Base-by-base conservation (phyloP, 2,888 invertebrate species). In the Melipona bicolor region DNA sequence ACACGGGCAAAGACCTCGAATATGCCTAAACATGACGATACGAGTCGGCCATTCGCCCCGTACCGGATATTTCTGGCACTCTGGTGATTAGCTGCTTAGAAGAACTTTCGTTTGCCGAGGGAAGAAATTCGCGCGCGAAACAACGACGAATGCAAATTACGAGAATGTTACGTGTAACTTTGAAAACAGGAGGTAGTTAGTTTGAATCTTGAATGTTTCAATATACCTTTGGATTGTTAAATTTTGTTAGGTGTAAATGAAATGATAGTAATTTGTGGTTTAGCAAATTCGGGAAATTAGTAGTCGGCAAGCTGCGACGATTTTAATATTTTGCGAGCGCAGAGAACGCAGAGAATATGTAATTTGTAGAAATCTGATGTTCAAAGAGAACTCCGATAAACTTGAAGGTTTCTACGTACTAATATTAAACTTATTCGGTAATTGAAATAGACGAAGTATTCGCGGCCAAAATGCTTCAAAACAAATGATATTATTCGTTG, bases 1-100 rank as follows among this genome's bases (percentile, higher is more conserved):
- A 82, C 85, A 87, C 91, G 92, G 92, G 88, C 92, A 91, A 92
- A 92, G 91, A 93, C 92, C 92, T 91, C 89, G 81, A 87, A 85
- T 87, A 82, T 83, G 68, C 68, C 78, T 77, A 80, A 86, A 70
- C 79, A 70, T 62, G 54, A 84, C 72, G 64, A 85, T 76, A 68
- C 32, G 68, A 54, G 17, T n/a, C 76, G 76, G 81, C 78, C 87
- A 74, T 88, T 88, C 74, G 79, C 79, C 81, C 59, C 62, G 77
- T 61, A 43, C 36, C 36, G 61, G 13, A 24, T 88, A 77, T 88
- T 86, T 84, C 52, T 62, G 74, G 78, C 78, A 36, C 54, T 59
- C 32, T 32, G 32, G 43, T 61, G 77, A 77, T 85, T 85, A 75
- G 81, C 68, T 76, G 64, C 24, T 70, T 64, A 49, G 77, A 79